Conservation (phyloP, 2,113 vertebrate species). For the Nerophis lumbriciformis region DNA sequence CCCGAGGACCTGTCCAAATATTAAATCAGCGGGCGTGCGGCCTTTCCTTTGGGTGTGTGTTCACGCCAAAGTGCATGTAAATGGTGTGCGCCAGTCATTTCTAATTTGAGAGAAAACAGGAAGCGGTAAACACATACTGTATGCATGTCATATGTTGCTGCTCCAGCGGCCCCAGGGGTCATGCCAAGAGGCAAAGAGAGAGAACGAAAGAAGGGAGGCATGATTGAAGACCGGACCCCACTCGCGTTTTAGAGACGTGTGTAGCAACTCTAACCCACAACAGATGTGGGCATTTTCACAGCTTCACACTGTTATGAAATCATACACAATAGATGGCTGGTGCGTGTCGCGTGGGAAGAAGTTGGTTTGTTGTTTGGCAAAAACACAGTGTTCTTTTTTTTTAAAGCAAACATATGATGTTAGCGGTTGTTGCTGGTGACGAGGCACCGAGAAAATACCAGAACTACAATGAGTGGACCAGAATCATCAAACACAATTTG, state of each 20-base stretch:
- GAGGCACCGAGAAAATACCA: background rate
- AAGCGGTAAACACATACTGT: slow-evolving; percentile 29
- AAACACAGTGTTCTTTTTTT: slow-evolving; percentile 29
- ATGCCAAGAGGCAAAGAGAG: slow-evolving; percentile 2
- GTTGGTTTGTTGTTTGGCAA: slow-evolving; percentile 29
- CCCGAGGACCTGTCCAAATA: slow-evolving; percentile 26
- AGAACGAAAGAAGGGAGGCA: slow-evolving; percentile 3
- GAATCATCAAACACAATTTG: too few relatives aligned
- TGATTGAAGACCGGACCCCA: slow-evolving; percentile 53
- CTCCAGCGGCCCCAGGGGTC: slow-evolving; percentile 15
- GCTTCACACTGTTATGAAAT: slow-evolving; percentile 1
- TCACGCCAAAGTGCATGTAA: background rate
- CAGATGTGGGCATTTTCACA: slow-evolving; percentile 44
- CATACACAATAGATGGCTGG: background rate
- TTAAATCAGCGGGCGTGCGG: slow-evolving; percentile 27
- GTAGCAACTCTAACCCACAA: slow-evolving; percentile 49
- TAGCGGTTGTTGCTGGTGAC: slow-evolving; percentile 5
- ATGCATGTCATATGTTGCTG: slow-evolving; percentile 16
- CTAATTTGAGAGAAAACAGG: slow-evolving; percentile 24
- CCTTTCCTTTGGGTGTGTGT: slow-evolving; percentile 13
- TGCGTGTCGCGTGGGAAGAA: background rate
- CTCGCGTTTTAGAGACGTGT: slow-evolving; percentile 34
- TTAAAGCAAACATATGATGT: slow-evolving; percentile 7
- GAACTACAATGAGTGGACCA: too few relatives aligned
- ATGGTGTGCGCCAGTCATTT: slow-evolving; percentile 8